Evolutionary conservation across 1,140 invertebrate species (phyloP), one percentile per base, ranked within the genome.

Genomic region (Hydropsyche tenuis): DNA sequence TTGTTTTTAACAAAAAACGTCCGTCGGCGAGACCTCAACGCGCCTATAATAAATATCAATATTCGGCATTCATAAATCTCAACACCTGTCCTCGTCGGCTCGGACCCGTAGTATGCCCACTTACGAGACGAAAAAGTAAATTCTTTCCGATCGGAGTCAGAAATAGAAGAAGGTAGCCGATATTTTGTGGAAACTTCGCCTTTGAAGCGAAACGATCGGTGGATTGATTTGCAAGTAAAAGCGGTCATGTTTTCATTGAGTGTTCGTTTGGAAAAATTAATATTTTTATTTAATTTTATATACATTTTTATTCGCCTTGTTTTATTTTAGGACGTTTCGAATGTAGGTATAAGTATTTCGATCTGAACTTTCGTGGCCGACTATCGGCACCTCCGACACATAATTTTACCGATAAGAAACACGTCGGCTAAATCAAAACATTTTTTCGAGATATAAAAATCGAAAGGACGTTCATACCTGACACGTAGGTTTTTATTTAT

Each of bases 31-130:
- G 56, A 25, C 74, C 25, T 73, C 72, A 69, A 63, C 75, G 75
- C 75, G 73, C 69, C 75, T 72, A 74, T 74, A 37, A 37, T 37
- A 74, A 74, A 74, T 74, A 77, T 74, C 73, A 74, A 74, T 74
- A 77, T 74, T 74, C 72, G 75, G 73, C 72, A 77, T 72, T 77
- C 75, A 74, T 74, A 74, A 77, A 74, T 74, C 73, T 77, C 70
- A 69, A 74, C 72, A 73, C 75, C 73, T 73, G 75, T 70, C 75
- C 62, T 23, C 48, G 37, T 62, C n/a, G n/a, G n/a, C 27, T 12
- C 45, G 30, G 27, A 46, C 30, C 30, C 30, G 30, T 37, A 37
- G 30, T 37, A 37, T 37, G 9, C 30, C 30, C 30, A 37, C 30
- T 37, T 37, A 37, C 30, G 30, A 37, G 30, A 37, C 30, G 30